These are phyloP conservation scores for Linurgus olivaceus DNA, from an alignment of 2,797 vertebrate genomes.

Conservation along the genomic window DNA sequence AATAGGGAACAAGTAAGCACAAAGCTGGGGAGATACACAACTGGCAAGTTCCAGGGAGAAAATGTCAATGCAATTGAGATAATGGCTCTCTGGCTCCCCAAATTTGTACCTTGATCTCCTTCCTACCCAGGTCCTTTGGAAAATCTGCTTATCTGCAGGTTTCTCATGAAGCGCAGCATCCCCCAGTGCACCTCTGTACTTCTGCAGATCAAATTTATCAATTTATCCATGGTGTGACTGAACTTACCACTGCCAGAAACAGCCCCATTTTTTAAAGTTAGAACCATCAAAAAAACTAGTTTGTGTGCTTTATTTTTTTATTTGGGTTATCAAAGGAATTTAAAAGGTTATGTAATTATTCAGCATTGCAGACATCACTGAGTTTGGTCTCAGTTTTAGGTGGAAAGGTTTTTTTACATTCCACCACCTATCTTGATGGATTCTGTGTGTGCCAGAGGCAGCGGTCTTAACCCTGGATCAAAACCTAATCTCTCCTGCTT, in stretches of 20 bases:
- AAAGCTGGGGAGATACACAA: background rate
- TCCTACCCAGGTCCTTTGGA: background rate
- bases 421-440: background rate
- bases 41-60: background rate
- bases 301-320: background rate
- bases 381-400: background rate
- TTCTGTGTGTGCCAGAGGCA: background rate
- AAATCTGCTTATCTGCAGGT: background rate
- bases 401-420: background rate
- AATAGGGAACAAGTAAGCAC: background rate
- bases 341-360: background rate
- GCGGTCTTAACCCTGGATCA: conserved; percentile 53
- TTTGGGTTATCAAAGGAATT: background rate
- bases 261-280: background rate
- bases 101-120: rapidly evolving
- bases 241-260: background rate
- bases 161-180: background rate
- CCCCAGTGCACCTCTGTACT: background rate
- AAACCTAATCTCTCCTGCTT: conserved; percentile 52
- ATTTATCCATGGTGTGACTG: background rate
- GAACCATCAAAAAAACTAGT: background rate
- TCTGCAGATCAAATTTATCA: background rate
- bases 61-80: background rate
- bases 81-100: background rate
- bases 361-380: background rate